Evolutionary conservation across 2,888 invertebrate genomes (phyloP).

Genomic region (Drosophila meridionalis): DNA sequence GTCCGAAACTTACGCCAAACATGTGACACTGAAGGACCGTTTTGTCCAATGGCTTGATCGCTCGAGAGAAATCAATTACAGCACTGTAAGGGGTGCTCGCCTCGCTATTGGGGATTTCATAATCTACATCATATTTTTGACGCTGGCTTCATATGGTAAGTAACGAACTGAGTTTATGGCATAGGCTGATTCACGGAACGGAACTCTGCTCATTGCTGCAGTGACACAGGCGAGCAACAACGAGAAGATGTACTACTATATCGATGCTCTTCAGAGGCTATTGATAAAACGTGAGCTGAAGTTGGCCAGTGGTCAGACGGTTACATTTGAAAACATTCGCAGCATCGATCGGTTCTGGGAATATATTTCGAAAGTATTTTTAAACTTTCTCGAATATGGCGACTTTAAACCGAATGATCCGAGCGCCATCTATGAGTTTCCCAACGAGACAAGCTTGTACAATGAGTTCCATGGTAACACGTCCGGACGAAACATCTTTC

Average conservation of each 20-base stretch:
- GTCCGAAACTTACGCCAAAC: fast-evolving
- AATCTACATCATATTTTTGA: conserved; percentile 22
- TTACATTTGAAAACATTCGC: neutral
- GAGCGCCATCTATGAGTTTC: neutral
- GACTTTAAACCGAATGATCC: conserved; percentile 19
- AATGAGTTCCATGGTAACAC: conserved; percentile 2
- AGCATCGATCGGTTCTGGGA: conserved; percentile 26
- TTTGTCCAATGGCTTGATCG: neutral
- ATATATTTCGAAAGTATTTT: conserved; percentile 6
- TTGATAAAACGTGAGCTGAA: neutral
- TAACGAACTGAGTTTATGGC: neutral
- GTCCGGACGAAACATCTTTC: conserved; percentile 9
- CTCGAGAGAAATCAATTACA: conserved; percentile 30
- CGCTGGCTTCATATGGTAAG: conserved; percentile 30
- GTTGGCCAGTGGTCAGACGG: neutral
- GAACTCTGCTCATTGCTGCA: conserved; percentile 12
- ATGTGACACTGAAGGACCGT: too few species aligned
- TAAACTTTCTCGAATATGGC: conserved; percentile 4
- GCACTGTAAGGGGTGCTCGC: conserved; percentile 19
- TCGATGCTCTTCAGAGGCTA: neutral
- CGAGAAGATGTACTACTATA: conserved; percentile 20
- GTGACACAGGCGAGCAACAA: conserved; percentile 15
- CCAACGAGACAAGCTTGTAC: conserved; percentile 1
- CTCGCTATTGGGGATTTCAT: neutral
- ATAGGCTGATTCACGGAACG: neutral